Percentiles rank a stretch among this genome's conserved stretches.
Evolutionary conservation across 2,113 vertebrate genomes (phyloP).

Genomic region (Felis chaus): DNA sequence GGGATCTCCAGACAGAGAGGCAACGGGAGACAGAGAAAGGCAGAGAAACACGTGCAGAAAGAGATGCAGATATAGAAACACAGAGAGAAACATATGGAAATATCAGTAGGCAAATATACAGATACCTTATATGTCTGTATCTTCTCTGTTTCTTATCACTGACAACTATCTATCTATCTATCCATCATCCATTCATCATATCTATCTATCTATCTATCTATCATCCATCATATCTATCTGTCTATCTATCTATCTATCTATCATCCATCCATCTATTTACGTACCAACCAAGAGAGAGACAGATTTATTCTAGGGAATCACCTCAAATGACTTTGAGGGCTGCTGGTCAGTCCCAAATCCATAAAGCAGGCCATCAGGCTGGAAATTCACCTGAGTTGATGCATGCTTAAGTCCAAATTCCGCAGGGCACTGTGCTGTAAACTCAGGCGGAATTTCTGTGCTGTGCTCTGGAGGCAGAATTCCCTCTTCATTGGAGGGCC

Average conservation of each 20-base stretch:
- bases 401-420: not conserved
- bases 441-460: not conserved
- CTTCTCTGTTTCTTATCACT: too few relatives aligned
- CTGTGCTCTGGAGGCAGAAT: not conserved
- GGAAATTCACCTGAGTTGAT: not conserved
- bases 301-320: not conserved
- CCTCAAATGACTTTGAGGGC: not conserved
- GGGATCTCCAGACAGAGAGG: not conserved
- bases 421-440: not conserved
- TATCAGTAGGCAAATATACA: too few relatives aligned
- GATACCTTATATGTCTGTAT: not conserved
- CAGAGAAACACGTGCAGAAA: not conserved
- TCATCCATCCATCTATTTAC: too few relatives aligned
- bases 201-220: not conserved
- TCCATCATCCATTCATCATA: too few relatives aligned
- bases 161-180: too few relatives aligned
- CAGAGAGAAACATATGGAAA: not conserved
- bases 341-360: not conserved
- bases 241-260: not conserved
- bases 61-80: not conserved
- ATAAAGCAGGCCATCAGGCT: not conserved
- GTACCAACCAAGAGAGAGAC: not conserved
- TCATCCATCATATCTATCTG: not conserved
- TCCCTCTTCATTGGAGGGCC: not conserved
- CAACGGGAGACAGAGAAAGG: not conserved